phyloP scores from a whole-genome alignment of 2,888 invertebrate species.

The Crossocerus cetratus region DNA sequence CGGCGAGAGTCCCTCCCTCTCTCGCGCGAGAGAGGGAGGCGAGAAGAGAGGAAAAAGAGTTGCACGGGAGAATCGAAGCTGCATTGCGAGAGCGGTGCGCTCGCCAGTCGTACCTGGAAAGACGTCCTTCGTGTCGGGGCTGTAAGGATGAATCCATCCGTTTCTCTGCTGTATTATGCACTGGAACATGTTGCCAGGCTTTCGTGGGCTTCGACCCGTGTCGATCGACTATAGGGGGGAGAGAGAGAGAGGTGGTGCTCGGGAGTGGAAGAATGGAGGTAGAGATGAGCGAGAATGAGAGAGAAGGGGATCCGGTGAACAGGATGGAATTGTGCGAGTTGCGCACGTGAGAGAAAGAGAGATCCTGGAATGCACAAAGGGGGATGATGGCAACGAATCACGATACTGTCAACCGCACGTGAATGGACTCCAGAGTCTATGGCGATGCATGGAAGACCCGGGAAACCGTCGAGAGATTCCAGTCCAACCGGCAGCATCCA shows the following conservation, averaged over 20 bases:
- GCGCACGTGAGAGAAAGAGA: neutral
- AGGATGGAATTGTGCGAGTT: neutral
- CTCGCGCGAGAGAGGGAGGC: too few species aligned
- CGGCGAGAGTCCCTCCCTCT: too few species aligned
- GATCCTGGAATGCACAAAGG: too few species aligned
- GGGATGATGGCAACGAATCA: neutral
- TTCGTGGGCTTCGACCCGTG: slow-evolving; percentile 20
- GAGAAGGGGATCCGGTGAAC: neutral
- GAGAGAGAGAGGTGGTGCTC: neutral
- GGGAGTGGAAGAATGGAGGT: neutral
- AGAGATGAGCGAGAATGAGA: too few species aligned
- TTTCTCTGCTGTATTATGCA: slow-evolving; percentile 89
- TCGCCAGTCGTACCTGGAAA: slow-evolving; percentile 82
- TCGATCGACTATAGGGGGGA: slow-evolving; percentile 22
- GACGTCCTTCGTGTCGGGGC: slow-evolving; percentile 85
- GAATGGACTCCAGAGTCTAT: neutral
- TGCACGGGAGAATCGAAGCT: neutral
- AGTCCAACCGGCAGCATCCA: too few species aligned
- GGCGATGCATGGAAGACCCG: neutral
- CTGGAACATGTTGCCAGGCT: slow-evolving; percentile 83
- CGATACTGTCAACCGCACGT: neutral
- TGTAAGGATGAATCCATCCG: slow-evolving; percentile 85
- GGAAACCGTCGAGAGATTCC: too few species aligned
- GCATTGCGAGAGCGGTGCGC: neutral
- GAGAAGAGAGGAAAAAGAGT: neutral